Percentiles rank a stretch among this genome's conserved stretches.
These are phyloP conservation scores for Mionectes olivaceus DNA, from an alignment of 2,797 vertebrate genomes.

Conservation along the genomic window DNA sequence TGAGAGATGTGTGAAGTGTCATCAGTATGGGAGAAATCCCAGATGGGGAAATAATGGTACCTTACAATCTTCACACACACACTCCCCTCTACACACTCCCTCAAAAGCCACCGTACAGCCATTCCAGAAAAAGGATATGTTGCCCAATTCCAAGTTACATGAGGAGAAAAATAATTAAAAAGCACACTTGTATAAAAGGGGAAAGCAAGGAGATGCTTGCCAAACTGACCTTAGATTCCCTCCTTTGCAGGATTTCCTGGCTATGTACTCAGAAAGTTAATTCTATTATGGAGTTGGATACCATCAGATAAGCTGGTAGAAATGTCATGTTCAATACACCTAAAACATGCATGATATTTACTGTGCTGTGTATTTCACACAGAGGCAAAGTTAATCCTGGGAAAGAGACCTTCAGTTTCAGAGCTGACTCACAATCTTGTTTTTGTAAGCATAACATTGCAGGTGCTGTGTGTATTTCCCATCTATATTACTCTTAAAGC, in stretches of 20 bases:
- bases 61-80: not conserved
- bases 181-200: not conserved
- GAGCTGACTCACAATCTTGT: not conserved
- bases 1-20: not conserved
- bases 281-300: not conserved
- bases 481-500: not conserved
- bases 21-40: not conserved
- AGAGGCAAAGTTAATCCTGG: not conserved
- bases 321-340: not conserved
- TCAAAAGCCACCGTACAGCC: not conserved
- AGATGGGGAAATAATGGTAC: not conserved
- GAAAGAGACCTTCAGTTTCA: not conserved
- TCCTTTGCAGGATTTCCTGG: not conserved
- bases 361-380: not conserved
- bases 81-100: too few species aligned
- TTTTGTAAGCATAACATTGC: not conserved
- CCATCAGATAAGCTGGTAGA: not conserved
- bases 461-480: not conserved
- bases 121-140: not conserved
- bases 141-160: not conserved
- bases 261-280: not conserved
- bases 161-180: not conserved
- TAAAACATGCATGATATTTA: not conserved
- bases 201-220: not conserved
- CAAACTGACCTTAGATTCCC: slow-evolving; percentile 2